Evolutionary conservation across 2,888 invertebrate genomes (phyloP).

Genomic region (Drosophila monieri): DNA sequence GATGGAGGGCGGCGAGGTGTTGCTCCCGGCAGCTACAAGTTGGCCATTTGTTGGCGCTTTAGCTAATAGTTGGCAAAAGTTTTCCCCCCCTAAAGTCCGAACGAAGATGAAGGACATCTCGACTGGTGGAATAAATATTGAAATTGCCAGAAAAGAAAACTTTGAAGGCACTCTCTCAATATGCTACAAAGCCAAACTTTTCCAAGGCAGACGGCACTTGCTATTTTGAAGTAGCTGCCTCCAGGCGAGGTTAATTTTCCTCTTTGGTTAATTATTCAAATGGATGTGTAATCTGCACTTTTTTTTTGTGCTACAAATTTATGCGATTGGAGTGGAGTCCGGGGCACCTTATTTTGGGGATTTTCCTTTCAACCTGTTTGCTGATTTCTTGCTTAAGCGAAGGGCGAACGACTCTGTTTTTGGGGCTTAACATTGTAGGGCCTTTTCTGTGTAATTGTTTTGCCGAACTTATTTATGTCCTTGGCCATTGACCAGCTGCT

Average conservation of each 20-base stretch:
- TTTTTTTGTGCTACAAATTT: slow-evolving; percentile 4
- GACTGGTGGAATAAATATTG: slow-evolving; percentile 56
- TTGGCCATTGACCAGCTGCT: slow-evolving; percentile 32
- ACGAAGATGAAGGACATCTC: slow-evolving; percentile 56
- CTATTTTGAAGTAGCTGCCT: slow-evolving; percentile 22
- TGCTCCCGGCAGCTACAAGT: slow-evolving; percentile 60
- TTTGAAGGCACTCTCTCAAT: slow-evolving; percentile 47
- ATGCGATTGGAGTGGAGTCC: slow-evolving; percentile 11
- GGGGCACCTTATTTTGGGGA: slow-evolving; percentile 16
- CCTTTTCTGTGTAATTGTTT: neutral
- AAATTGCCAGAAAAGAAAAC: slow-evolving; percentile 62
- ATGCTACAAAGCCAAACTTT: slow-evolving; percentile 47
- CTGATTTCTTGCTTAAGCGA: slow-evolving; percentile 24
- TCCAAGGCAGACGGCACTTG: slow-evolving; percentile 24
- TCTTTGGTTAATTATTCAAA: slow-evolving; percentile 37
- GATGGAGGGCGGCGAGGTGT: neutral
- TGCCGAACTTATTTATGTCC: slow-evolving; percentile 3
- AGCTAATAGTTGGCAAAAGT: slow-evolving; percentile 71
- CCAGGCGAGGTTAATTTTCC: slow-evolving; percentile 24
- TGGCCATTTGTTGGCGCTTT: slow-evolving; percentile 69
- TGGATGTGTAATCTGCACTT: slow-evolving; percentile 28
- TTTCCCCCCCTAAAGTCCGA: slow-evolving; percentile 30
- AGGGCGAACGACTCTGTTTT: neutral
- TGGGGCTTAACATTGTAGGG: neutral
- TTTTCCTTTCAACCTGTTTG: slow-evolving; percentile 40